Conservation (phyloP, 1,140 invertebrate species). For the Drosophila aff. region DNA sequence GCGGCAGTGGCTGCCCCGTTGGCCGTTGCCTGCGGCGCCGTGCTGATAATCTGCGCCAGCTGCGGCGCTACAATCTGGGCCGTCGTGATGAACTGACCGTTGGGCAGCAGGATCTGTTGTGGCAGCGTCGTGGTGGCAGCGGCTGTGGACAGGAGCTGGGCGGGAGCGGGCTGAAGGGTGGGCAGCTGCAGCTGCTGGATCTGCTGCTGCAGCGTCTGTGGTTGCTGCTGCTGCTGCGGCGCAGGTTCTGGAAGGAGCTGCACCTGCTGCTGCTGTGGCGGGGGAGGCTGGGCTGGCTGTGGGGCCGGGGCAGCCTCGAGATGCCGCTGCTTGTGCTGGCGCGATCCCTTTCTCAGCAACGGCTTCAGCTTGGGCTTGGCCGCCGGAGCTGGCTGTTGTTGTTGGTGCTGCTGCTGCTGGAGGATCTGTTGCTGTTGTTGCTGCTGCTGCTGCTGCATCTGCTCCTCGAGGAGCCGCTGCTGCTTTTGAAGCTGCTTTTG, state of each 20-base stretch:
- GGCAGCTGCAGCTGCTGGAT: slow-evolving; percentile 67
- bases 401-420: slow-evolving; percentile 59
- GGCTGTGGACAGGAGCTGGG: slow-evolving; percentile 54
- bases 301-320: slow-evolving; percentile 38
- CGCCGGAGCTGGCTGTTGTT: slow-evolving; percentile 40
- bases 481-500: slow-evolving; percentile 72
- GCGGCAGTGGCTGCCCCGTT: slow-evolving; percentile 42
- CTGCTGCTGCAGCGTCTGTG: slow-evolving; percentile 53
- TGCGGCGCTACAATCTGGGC: slow-evolving; percentile 75
- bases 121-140: slow-evolving; percentile 53
- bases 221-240: slow-evolving; percentile 32
- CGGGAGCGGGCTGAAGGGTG: slow-evolving; percentile 62
- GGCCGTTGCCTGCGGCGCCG: slow-evolving; percentile 43
- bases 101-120: slow-evolving; percentile 81
- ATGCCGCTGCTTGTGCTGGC: slow-evolving; percentile 61
- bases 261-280: slow-evolving; percentile 20
- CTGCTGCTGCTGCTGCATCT: slow-evolving; percentile 39
- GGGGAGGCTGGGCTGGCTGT: slow-evolving; percentile 15
- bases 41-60: slow-evolving; percentile 66
- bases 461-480: slow-evolving; percentile 67
- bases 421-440: slow-evolving; percentile 55
- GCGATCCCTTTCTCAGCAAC: slow-evolving; percentile 53
- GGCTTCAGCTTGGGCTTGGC: slow-evolving; percentile 65
- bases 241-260: slow-evolving; percentile 58
- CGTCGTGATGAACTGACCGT: slow-evolving; percentile 84